These are phyloP conservation scores for Zosterops pallidus DNA, from an alignment of 2,113 vertebrate genomes.

Conservation along the genomic window DNA sequence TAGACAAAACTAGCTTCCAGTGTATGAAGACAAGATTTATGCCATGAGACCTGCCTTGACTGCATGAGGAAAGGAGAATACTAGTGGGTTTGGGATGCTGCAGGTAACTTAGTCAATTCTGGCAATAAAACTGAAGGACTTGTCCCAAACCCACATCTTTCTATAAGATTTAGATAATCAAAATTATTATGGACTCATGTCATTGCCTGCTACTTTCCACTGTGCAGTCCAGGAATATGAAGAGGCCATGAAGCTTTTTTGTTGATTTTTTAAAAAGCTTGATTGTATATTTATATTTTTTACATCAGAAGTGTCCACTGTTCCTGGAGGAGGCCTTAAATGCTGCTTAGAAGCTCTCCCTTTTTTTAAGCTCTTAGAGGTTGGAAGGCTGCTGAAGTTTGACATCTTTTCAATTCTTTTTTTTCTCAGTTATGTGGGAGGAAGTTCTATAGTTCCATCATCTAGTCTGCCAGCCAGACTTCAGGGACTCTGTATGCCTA, in stretches of 20 bases:
- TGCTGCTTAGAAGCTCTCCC: not conserved
- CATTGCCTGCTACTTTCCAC: not conserved
- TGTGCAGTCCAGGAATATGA: not conserved
- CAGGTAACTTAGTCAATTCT: not conserved
- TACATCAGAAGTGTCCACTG: not conserved
- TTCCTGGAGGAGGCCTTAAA: slow-evolving; percentile 24
- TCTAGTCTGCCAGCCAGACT: slow-evolving; percentile 36
- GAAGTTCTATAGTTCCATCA: slow-evolving; percentile 13
- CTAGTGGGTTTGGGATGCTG: not conserved
- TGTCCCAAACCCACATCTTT: not conserved
- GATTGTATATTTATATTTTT: slow-evolving; percentile 35
- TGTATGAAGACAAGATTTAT: not conserved
- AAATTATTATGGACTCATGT: not conserved
- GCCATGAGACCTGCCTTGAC: not conserved
- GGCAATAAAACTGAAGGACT: slow-evolving; percentile 1
- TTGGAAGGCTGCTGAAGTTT: not conserved
- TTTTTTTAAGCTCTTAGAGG: not conserved
- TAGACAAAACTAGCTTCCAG: not conserved
- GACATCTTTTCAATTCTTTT: not conserved
- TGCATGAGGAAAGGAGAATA: not conserved
- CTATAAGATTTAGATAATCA: not conserved
- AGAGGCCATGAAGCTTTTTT: not conserved
- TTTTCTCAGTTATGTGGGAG: slow-evolving; percentile 54
- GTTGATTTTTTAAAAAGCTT: not conserved
- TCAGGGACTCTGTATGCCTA: not conserved